Percentiles rank a stretch among this genome's conserved stretches.
These are phyloP conservation scores for Crioceris asparagi DNA, from an alignment of 2,888 invertebrate species.

Conservation along the genomic window DNA sequence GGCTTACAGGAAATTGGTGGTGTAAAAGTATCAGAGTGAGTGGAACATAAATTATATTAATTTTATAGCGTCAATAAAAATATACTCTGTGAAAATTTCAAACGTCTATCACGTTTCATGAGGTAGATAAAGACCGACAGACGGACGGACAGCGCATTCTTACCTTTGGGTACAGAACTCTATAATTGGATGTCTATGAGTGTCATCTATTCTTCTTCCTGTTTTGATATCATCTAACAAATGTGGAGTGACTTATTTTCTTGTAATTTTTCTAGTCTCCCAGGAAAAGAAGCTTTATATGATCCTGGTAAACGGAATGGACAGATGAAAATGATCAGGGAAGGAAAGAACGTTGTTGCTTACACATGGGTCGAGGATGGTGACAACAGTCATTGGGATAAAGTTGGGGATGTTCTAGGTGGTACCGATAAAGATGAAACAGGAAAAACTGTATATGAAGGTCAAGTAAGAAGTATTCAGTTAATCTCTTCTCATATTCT, in stretches of 20 bases:
- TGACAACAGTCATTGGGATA: constrained; percentile 55
- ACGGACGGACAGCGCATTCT: no score
- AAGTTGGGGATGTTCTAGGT: constrained; percentile 84
- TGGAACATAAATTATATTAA: no score
- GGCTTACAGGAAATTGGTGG: constrained; percentile 69
- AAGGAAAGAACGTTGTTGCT: constrained; percentile 62
- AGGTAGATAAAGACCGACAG: no score
- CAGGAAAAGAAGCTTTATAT: constrained; percentile 66
- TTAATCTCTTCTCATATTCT: constrained; percentile 2
- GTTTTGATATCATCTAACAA: no score
- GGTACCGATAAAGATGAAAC: constrained; percentile 50
- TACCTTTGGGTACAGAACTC: no score
- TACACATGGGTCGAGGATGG: constrained; percentile 66
- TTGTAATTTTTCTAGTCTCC: constrained; percentile 48
- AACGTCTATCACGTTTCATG: no score
- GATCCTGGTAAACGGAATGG: constrained; percentile 73
- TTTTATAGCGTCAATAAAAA: no score
- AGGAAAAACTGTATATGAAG: constrained; percentile 72
- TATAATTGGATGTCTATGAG: no score
- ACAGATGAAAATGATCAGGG: constrained; percentile 73
- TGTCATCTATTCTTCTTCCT: no score
- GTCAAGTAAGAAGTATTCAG: constrained; percentile 48
- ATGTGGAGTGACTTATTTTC: no score
- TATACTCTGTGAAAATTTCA: no score
- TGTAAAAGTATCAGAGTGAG: constrained; percentile 73